phyloP scores from a whole-genome alignment of 2,113 vertebrate species.

The Neotoma lepida region DNA sequence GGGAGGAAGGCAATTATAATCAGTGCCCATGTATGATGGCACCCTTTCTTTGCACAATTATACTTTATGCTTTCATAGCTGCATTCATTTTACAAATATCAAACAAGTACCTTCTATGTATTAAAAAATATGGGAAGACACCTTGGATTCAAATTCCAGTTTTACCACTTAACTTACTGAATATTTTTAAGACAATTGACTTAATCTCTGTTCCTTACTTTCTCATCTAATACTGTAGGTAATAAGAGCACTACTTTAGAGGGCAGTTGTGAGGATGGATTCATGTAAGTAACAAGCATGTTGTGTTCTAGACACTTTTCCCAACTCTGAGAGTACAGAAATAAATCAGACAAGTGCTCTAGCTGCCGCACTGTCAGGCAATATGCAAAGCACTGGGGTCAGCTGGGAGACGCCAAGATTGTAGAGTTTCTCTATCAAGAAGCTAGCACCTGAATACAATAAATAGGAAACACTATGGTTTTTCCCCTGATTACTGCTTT shows the following conservation, averaged over 20 bases:
- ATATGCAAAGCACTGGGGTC: background rate
- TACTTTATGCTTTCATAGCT: conserved; percentile 49
- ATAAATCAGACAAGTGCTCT: background rate
- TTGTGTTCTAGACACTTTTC: conserved; percentile 1
- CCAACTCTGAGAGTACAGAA: background rate
- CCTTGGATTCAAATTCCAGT: background rate
- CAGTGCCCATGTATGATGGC: background rate
- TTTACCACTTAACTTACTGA: conserved; percentile 18
- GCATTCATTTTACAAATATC: conserved; percentile 20
- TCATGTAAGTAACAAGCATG: background rate
- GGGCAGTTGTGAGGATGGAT: background rate
- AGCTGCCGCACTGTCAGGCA: background rate
- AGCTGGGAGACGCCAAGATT: background rate
- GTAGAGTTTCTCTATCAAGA: conserved; percentile 23
- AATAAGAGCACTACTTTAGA: background rate
- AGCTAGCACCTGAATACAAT: conserved; percentile 34
- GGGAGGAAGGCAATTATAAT: background rate
- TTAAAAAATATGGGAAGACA: background rate
- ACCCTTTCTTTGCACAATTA: conserved; percentile 6
- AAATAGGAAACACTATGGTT: background rate
- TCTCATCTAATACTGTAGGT: conserved; percentile 24
- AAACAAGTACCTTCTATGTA: conserved; percentile 10
- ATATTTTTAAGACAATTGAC: conserved; percentile 11
- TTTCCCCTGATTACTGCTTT: conserved; percentile 46
- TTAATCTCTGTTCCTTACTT: conserved; percentile 38